These are phyloP conservation scores for Sebastes wilsoni DNA, from an alignment of 2,797 vertebrate species.

Conservation along the genomic window DNA sequence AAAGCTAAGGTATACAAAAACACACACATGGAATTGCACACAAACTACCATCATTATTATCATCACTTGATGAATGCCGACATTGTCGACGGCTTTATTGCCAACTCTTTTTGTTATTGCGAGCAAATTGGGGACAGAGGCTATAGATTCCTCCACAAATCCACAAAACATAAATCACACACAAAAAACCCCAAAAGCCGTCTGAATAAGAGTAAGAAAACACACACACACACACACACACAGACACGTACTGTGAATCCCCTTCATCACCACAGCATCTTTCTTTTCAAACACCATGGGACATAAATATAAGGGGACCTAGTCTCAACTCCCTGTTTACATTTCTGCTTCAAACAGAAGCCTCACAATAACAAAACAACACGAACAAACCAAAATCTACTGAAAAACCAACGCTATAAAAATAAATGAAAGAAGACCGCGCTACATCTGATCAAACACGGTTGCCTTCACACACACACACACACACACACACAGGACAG, in stretches of 20 bases:
- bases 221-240: not conserved
- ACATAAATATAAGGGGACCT: constrained; percentile 20
- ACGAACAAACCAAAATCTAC: constrained; percentile 5
- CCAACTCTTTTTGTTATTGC: not conserved
- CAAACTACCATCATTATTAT: constrained; percentile 1
- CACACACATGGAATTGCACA: not conserved
- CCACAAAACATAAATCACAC: constrained; percentile 7
- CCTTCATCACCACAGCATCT: constrained; percentile 18
- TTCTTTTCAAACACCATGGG: constrained; percentile 23
- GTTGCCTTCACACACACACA: constrained; percentile 5
- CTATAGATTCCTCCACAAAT: not conserved
- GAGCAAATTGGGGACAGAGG: not conserved
- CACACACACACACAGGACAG: constrained; percentile 3
- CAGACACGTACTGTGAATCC: not conserved
- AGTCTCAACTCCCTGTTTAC: constrained; percentile 39
- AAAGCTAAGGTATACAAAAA: not conserved
- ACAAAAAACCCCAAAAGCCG: not conserved
- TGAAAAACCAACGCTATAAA: constrained; percentile 8
- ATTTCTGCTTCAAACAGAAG: constrained; percentile 19
- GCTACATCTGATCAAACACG: constrained; percentile 30
- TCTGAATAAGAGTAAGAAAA: not conserved
- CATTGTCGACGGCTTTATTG: not conserved
- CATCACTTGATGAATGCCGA: not conserved
- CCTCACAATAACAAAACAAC: not conserved
- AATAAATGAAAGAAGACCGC: constrained; percentile 17